These are phyloP conservation scores for Dendrolimus houi DNA, from an alignment of 2,888 invertebrate species.

Conservation along the genomic window DNA sequence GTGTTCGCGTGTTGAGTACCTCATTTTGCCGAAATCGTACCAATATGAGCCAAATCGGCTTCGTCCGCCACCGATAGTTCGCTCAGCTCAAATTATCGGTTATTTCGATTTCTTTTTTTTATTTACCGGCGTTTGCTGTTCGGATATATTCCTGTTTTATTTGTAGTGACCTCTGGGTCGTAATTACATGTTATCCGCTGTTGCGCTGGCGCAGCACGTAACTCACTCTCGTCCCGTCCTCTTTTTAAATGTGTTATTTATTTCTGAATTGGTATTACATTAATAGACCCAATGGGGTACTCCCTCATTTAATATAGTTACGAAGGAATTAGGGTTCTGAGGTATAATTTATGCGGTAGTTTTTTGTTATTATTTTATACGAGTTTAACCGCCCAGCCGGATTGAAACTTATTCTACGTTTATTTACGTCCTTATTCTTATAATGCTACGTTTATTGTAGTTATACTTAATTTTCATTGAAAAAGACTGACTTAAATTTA, in stretches of 20 bases:
- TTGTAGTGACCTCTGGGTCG: conserved; percentile 69
- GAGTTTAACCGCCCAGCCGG: no score
- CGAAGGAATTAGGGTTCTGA: conserved; percentile 58
- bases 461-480: no score
- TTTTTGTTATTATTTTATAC: conserved; percentile 9
- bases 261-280: conserved; percentile 69
- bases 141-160: conserved; percentile 55
- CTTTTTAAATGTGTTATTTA: conserved; percentile 69
- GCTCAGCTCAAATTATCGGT: conserved; percentile 60
- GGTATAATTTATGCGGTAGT: conserved; percentile 53
- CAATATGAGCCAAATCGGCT: conserved; percentile 34
- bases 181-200: conserved; percentile 60
- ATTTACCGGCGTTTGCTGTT: conserved; percentile 47
- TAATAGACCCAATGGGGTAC: conserved; percentile 63
- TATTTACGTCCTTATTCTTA: no score
- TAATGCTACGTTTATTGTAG: no score
- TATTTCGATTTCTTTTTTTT: conserved; percentile 69
- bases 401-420: no score
- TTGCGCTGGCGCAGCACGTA: conserved; percentile 47
- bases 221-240: conserved; percentile 43
- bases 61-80: conserved; percentile 56
- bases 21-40: conserved; percentile 50
- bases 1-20: conserved; percentile 49
- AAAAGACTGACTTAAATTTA: no score
- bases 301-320: conserved; percentile 73